These are phyloP conservation scores for Brachionus plicatilis DNA, from an alignment of 1,140 invertebrate genomes.

Conservation along the genomic window DNA sequence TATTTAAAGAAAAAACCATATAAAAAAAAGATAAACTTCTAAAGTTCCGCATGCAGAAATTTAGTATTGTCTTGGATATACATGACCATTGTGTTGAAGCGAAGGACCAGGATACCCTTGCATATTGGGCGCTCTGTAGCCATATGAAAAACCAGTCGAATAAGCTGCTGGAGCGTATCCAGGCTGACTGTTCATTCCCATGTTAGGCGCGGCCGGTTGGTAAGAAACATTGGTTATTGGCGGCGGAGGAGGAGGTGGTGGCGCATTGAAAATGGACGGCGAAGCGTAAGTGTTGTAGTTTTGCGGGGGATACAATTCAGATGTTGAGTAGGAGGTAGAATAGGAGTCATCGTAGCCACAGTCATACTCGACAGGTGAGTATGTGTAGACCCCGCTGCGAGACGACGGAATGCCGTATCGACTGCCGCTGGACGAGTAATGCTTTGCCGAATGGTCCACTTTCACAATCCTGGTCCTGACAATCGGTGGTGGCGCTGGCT, in stretches of 20 bases:
- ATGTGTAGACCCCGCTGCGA: background rate
- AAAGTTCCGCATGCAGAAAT: background rate
- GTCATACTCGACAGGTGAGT: background rate
- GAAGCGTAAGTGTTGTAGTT: background rate
- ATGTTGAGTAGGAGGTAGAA: constrained; percentile 32
- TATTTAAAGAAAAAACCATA: background rate
- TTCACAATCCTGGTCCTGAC: constrained; percentile 37
- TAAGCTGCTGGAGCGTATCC: background rate
- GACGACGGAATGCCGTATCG: background rate
- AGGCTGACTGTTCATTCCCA: background rate
- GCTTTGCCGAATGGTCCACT: constrained; percentile 3
- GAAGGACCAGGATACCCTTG: background rate
- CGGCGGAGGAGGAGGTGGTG: background rate
- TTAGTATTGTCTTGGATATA: constrained; percentile 16
- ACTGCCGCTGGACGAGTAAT: background rate
- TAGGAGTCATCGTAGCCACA: background rate
- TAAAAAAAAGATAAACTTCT: background rate
- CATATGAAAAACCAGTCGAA: background rate
- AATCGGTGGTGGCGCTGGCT: constrained; percentile 38
- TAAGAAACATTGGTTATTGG: background rate
- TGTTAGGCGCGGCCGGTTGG: background rate
- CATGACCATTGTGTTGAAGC: background rate
- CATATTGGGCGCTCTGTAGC: background rate
- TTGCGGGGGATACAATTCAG: constrained; percentile 8
- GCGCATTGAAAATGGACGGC: background rate